Percentiles rank a stretch among this genome's conserved stretches.
phyloP scores from a whole-genome alignment of 1,140 invertebrate genomes.

The Stratiolaelaps scimitus region DNA sequence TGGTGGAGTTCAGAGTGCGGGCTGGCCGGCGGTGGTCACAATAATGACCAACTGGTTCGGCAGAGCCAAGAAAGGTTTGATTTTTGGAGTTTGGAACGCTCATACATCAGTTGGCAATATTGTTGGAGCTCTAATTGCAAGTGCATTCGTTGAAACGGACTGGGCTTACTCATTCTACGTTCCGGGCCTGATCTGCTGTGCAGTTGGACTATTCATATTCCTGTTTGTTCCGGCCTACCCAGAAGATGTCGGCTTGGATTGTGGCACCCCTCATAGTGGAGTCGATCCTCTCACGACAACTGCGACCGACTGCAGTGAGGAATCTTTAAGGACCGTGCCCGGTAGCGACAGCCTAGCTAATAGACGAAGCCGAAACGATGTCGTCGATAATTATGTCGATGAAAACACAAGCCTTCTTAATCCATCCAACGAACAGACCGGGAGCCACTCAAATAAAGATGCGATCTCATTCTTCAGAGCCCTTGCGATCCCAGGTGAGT shows the following conservation, averaged over 20 bases:
- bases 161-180: conserved; percentile 87
- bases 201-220: conserved; percentile 63
- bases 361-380: not conserved
- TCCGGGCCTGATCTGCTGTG: conserved; percentile 70
- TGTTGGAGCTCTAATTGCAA: conserved; percentile 65
- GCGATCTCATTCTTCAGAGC: conserved; percentile 25
- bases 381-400: not conserved
- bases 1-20: conserved; percentile 76
- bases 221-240: conserved; percentile 67
- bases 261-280: conserved; percentile 36
- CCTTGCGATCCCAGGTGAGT: conserved; percentile 24
- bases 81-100: conserved; percentile 90
- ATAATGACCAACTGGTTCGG: conserved; percentile 92
- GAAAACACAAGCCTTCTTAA: not conserved
- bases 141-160: conserved; percentile 63
- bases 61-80: conserved; percentile 66
- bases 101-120: conserved; percentile 93
- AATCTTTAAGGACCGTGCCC: not conserved
- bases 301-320: conserved; percentile 32
- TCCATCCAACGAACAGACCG: not conserved
- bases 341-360: not conserved
- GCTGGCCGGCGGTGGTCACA: conserved; percentile 84
- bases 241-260: conserved; percentile 49
- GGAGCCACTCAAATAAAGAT: too few relatives aligned
- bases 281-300: conserved; percentile 40